Conservation (phyloP, 1,140 invertebrate species). For the Penaeus vannamei region DNA sequence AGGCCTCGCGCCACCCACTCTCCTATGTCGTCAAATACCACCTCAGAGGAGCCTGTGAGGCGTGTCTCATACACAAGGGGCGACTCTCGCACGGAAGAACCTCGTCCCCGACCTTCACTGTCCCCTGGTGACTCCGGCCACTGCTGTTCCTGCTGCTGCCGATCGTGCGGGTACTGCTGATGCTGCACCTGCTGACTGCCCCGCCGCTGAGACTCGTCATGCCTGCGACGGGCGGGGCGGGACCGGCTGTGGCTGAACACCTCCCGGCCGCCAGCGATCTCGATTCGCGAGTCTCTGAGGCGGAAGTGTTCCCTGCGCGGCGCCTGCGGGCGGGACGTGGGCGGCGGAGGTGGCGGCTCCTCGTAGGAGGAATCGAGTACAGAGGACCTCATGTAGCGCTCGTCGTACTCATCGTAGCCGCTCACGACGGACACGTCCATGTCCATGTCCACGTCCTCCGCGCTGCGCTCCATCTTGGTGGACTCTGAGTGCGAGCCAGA, state of each 20-base stretch:
- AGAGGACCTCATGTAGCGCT: slow-evolving; percentile 62
- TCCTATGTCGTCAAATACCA: slow-evolving; percentile 87
- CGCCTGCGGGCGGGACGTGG: slow-evolving; percentile 42
- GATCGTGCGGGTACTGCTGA: slow-evolving; percentile 62
- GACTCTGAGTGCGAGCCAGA: slow-evolving; percentile 60
- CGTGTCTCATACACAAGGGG: slow-evolving; percentile 70
- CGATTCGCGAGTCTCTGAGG: slow-evolving; percentile 78
- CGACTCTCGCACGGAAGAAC: slow-evolving; percentile 50
- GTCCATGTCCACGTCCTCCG: slow-evolving; percentile 62
- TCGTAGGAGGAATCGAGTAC: slow-evolving; percentile 67
- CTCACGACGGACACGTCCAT: slow-evolving; percentile 66
- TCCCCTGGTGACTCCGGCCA: slow-evolving; percentile 56
- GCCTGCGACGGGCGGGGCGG: slow-evolving; percentile 76
- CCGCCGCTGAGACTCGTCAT: slow-evolving; percentile 71
- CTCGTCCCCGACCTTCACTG: slow-evolving; percentile 50
- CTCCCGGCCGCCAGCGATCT: slow-evolving; percentile 89
- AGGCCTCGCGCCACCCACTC: slow-evolving; percentile 73
- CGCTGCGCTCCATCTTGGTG: slow-evolving; percentile 58
- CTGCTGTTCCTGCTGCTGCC: slow-evolving; percentile 60
- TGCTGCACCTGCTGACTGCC: slow-evolving; percentile 69
- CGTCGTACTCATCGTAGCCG: slow-evolving; percentile 65
- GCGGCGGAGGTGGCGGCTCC: slow-evolving; percentile 54
- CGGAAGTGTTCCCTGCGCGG: slow-evolving; percentile 59
- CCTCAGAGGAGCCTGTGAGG: slow-evolving; percentile 80
- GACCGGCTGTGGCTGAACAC: slow-evolving; percentile 87